phyloP scores from a whole-genome alignment of 2,113 vertebrate species.

The Genyomyrus donnyi region DNA sequence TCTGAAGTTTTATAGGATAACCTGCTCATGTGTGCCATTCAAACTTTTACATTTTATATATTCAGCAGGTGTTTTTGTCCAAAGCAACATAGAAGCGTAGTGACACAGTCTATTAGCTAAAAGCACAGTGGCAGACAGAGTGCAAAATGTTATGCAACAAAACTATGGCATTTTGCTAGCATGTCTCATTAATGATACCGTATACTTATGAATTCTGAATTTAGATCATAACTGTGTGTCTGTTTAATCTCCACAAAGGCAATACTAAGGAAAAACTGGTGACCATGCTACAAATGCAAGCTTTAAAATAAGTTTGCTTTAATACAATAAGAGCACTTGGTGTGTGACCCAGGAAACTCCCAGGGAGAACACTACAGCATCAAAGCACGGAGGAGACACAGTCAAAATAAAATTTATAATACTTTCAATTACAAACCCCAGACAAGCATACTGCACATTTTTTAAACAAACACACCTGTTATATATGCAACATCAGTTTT shows the following conservation, averaged over 20 bases:
- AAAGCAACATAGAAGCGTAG: not conserved
- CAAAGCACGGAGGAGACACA: not conserved
- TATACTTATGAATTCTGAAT: not conserved
- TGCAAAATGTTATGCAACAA: not conserved
- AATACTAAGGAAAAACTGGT: not conserved
- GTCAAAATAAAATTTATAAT: conserved; percentile 3
- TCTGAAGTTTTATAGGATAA: not conserved
- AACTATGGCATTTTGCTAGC: not conserved
- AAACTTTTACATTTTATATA: not conserved
- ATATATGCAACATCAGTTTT: not conserved
- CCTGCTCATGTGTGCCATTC: not conserved
- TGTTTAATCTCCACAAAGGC: not conserved
- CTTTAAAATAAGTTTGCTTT: not conserved
- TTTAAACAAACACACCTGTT: not conserved
- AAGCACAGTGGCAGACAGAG: not conserved
- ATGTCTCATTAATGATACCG: not conserved
- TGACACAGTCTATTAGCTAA: not conserved
- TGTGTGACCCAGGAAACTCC: not conserved
- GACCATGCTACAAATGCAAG: not conserved
- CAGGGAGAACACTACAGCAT: not conserved
- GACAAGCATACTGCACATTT: not conserved
- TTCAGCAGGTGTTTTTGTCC: not conserved
- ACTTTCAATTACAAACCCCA: not conserved
- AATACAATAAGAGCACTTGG: not conserved
- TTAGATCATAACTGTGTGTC: not conserved